phyloP scores from a whole-genome alignment of 2,888 invertebrate species.

The Miltochrista miniata region DNA sequence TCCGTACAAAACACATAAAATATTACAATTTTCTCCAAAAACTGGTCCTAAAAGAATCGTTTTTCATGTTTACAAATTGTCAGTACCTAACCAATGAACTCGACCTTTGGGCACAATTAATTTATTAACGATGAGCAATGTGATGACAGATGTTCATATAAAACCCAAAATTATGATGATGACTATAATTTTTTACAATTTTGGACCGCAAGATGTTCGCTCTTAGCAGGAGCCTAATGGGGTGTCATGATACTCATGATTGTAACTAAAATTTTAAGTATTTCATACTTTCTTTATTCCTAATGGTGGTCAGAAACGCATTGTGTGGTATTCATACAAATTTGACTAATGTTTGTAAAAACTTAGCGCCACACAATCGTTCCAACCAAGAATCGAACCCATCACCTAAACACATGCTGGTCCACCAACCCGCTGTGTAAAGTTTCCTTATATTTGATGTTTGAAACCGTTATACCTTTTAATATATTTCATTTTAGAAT shows the following conservation, averaged over 20 bases:
- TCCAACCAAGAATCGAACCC: too few species aligned
- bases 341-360: too few species aligned
- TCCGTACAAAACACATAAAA: too few species aligned
- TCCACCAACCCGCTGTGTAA: too few species aligned
- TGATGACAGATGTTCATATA: slow-evolving; percentile 37
- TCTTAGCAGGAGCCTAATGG: not conserved
- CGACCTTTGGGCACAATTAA: slow-evolving; percentile 22
- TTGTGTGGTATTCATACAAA: too few species aligned
- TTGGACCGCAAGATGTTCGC: not conserved
- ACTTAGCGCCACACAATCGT: too few species aligned
- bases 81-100: not conserved
- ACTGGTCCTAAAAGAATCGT: too few species aligned
- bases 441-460: too few species aligned
- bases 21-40: too few species aligned
- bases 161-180: slow-evolving; percentile 7
- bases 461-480: not conserved
- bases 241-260: slow-evolving; percentile 5
- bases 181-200: slow-evolving; percentile 5
- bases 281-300: too few species aligned
- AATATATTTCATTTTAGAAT: not conserved
- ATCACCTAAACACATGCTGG: too few species aligned
- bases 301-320: too few species aligned
- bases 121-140: slow-evolving; percentile 30
- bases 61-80: not conserved
- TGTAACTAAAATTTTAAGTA: not conserved